Evolutionary conservation across 53 echinoderm and acorn worm genomes (phyloP).

Genomic region (Echinarachnius parma): DNA sequence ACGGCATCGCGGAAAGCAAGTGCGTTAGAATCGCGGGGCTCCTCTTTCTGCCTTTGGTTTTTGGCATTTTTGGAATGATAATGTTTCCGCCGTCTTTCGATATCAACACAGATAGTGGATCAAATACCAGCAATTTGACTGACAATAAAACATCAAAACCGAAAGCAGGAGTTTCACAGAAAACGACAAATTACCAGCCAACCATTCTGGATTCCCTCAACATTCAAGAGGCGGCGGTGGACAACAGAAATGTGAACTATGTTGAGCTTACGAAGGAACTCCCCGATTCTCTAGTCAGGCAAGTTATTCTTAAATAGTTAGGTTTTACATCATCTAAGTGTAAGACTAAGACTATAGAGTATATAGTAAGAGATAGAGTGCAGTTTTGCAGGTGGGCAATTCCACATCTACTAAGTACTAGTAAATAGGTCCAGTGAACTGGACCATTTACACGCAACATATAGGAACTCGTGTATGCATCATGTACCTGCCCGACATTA

Average conservation of each 20-base stretch:
- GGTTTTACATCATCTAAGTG: no score
- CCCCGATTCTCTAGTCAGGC: constrained; percentile 17
- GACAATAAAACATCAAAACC: background rate
- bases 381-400: no score
- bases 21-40: constrained; percentile 3
- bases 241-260: background rate
- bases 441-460: no score
- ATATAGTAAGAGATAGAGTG: no score
- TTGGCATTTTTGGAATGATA: constrained; percentile 35
- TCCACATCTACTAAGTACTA: no score
- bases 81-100: constrained; percentile 35
- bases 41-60: constrained; percentile 23
- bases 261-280: constrained; percentile 3
- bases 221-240: constrained; percentile 8
- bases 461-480: no score
- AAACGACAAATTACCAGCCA: constrained; percentile 11
- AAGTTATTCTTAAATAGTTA: background rate
- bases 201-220: constrained; percentile 15
- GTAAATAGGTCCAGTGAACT: no score
- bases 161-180: background rate
- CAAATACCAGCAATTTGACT: background rate
- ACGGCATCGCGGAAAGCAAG: constrained; percentile 10
- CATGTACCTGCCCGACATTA: no score
- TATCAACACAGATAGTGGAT: background rate
- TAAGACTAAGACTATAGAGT: no score